These are phyloP conservation scores for Tetragonisca angustula DNA, from an alignment of 2,888 invertebrate genomes.

Conservation along the genomic window DNA sequence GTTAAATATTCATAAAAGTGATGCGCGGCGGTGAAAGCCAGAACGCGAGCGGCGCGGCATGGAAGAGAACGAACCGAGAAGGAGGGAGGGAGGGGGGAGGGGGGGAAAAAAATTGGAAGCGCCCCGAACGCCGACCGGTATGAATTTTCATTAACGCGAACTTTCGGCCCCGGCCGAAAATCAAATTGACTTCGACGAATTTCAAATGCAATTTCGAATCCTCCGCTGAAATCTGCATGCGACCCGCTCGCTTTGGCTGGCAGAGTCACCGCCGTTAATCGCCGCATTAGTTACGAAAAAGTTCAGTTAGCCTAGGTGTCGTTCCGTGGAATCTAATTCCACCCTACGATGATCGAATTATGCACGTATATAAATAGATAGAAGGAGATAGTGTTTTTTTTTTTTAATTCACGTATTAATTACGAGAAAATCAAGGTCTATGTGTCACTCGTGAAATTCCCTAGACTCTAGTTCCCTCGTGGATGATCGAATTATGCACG, in stretches of 20 bases:
- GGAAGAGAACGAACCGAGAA: no score
- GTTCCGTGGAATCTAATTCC: no score
- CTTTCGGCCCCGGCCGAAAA: slow-evolving; percentile 41
- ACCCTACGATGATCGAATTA: no score
- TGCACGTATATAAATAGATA: no score
- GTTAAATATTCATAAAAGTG: slow-evolving; percentile 54
- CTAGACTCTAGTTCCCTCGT: neutral
- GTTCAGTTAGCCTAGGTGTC: neutral
- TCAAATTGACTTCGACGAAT: slow-evolving; percentile 58
- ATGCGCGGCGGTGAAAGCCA: neutral
- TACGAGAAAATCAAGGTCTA: neutral
- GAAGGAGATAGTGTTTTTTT: no score
- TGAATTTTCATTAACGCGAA: slow-evolving; percentile 65
- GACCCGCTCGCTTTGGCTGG: neutral
- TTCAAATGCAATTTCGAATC: slow-evolving; percentile 30
- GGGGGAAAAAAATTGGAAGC: slow-evolving; percentile 10
- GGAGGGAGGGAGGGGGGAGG: neutral
- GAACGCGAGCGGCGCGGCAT: no score
- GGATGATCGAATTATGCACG: neutral
- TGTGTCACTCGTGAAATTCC: neutral
- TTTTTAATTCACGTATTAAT: neutral
- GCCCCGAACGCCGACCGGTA: slow-evolving; percentile 25
- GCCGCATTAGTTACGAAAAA: slow-evolving; percentile 12
- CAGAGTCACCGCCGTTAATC: slow-evolving; percentile 5
- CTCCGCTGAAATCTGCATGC: slow-evolving; percentile 21